Evolutionary conservation across 2,888 invertebrate genomes (phyloP).

Genomic region (Caenorhabditis drosophilae): DNA sequence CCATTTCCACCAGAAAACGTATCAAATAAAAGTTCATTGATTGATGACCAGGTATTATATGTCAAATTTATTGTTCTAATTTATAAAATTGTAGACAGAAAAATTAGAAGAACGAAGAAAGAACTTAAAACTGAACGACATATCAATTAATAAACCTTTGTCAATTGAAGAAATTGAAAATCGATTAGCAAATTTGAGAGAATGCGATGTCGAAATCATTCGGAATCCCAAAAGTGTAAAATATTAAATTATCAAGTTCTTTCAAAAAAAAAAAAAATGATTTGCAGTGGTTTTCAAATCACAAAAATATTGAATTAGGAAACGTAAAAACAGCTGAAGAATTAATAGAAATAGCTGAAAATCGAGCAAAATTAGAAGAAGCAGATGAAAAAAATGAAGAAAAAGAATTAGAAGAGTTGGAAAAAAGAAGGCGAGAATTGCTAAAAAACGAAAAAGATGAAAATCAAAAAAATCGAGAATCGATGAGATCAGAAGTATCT

Average conservation of each 20-base stretch:
- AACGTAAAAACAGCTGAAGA: constrained; percentile 27
- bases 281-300: constrained; percentile 38
- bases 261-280: not conserved
- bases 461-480: constrained; percentile 10
- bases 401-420: constrained; percentile 26
- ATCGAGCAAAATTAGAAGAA: constrained; percentile 38
- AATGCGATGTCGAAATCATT: constrained; percentile 61
- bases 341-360: constrained; percentile 40
- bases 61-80: too few species aligned
- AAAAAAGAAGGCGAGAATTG: constrained; percentile 12
- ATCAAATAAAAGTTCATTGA: too few species aligned
- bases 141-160: constrained; percentile 10
- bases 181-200: constrained; percentile 57
- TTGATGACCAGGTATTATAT: too few species aligned
- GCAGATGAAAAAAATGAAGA: constrained; percentile 17
- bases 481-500: constrained; percentile 19
- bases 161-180: constrained; percentile 56
- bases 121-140: constrained; percentile 18
- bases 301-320: not conserved
- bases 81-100: too few species aligned
- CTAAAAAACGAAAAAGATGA: constrained; percentile 11
- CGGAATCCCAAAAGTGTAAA: constrained; percentile 57
- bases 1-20: too few species aligned
- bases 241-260: not conserved
- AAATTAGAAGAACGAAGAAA: constrained; percentile 24